Conservation (phyloP, 2,797 vertebrate species). For the Mastacembelus armatus region DNA sequence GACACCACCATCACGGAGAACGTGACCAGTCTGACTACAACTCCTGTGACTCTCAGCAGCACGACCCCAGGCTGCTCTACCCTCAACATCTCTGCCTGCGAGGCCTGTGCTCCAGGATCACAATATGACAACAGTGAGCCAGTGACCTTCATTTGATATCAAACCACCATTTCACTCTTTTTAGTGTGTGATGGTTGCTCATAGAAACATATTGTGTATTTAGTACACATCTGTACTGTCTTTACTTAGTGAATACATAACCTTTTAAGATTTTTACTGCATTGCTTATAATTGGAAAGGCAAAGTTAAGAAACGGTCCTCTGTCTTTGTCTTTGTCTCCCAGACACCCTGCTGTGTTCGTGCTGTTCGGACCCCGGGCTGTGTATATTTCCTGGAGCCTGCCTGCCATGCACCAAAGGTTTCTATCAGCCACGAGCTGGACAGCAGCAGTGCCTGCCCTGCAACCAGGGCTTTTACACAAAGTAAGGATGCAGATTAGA, state of each 20-base stretch:
- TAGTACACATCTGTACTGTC: not conserved
- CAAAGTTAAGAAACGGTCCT: not conserved
- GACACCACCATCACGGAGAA: constrained; percentile 68
- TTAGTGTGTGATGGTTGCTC: not conserved
- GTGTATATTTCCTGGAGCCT: constrained; percentile 81
- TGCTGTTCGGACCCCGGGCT: constrained; percentile 82
- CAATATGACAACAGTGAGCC: constrained; percentile 83
- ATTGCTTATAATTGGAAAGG: not conserved
- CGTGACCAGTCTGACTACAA: constrained; percentile 64
- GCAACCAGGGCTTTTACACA: constrained; percentile 83
- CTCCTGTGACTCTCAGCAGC: constrained; percentile 76
- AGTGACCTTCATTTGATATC: not conserved
- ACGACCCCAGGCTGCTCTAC: constrained; percentile 79
- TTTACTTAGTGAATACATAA: not conserved
- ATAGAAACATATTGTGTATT: not conserved
- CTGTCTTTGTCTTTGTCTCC: not conserved
- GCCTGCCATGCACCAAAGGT: constrained; percentile 83
- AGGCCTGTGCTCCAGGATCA: constrained; percentile 84
- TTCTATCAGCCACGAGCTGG: constrained; percentile 85
- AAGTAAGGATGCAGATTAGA: constrained; percentile 77
- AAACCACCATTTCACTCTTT: not conserved
- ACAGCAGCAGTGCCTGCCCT: constrained; percentile 84
- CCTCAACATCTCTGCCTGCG: constrained; percentile 85
- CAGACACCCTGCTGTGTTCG: constrained; percentile 84
- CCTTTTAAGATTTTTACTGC: not conserved